A percentile compares a stretch with the other conserved stretches of the same genome.
phyloP scores from a whole-genome alignment of 2,888 invertebrate genomes.

The Dasypolia templi region DNA sequence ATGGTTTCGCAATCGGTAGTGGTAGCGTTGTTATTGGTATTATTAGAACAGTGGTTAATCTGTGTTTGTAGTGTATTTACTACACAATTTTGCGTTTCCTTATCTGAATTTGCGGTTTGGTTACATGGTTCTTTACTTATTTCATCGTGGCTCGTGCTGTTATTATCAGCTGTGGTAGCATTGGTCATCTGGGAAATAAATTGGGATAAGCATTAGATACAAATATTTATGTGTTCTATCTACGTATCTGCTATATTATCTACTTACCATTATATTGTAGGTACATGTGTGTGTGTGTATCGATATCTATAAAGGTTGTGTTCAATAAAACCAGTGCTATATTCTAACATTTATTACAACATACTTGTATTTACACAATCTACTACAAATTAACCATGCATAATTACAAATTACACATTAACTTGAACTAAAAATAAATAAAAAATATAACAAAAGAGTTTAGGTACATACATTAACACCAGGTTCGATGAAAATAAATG shows the following conservation, averaged over 20 bases:
- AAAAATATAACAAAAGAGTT: constrained; percentile 66
- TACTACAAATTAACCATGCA: constrained; percentile 67
- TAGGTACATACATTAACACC: constrained; percentile 37
- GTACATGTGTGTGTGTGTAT: constrained; percentile 4
- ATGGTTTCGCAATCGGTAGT: constrained; percentile 18
- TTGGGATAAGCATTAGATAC: constrained; percentile 13
- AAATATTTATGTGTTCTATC: background rate
- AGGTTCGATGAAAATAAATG: constrained; percentile 37
- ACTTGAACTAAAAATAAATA: constrained; percentile 74
- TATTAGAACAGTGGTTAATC: constrained; percentile 43
- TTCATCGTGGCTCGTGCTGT: constrained; percentile 48
- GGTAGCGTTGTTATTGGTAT: constrained; percentile 23
- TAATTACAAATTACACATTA: constrained; percentile 64
- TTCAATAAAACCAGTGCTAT: constrained; percentile 65
- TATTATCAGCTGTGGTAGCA: constrained; percentile 71
- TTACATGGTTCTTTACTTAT: constrained; percentile 43
- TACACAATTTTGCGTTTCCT: constrained; percentile 40
- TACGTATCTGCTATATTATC: background rate
- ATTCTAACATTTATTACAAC: constrained; percentile 68
- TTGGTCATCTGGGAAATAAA: constrained; percentile 79
- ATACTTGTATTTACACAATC: constrained; percentile 73
- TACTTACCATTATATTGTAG: constrained; percentile 43
- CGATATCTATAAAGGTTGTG: constrained; percentile 39
- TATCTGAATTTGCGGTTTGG: constrained; percentile 44
- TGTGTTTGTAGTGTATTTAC: constrained; percentile 41